A percentile compares a stretch with the other conserved stretches of the same genome.
These are phyloP conservation scores for Tragelaphus oryx DNA, from an alignment of 2,797 vertebrate genomes.

Conservation along the genomic window DNA sequence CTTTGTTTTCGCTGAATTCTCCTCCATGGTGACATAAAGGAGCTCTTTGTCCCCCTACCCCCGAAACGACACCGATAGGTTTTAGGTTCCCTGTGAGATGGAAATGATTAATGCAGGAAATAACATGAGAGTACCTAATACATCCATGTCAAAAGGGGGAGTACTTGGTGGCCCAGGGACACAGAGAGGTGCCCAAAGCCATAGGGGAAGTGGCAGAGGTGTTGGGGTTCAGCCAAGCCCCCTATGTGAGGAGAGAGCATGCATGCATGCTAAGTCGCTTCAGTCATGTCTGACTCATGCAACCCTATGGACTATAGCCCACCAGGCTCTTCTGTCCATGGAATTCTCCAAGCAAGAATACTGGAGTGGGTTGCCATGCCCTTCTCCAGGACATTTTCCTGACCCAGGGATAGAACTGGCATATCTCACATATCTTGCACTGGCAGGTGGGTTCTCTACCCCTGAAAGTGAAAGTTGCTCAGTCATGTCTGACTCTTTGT, in stretches of 20 bases:
- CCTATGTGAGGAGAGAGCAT: not conserved
- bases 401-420: fast-evolving
- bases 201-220: not conserved
- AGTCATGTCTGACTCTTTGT: not conserved
- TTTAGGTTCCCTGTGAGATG: not conserved
- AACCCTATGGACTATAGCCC: not conserved
- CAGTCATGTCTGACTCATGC: not conserved
- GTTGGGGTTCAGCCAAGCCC: not conserved
- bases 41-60: not conserved
- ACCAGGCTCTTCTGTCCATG: not conserved
- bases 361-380: not conserved
- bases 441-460: not conserved
- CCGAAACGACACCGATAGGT: not conserved
- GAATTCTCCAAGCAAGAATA: not conserved
- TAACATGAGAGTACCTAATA: not conserved
- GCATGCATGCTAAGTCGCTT: not conserved
- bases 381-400: not conserved
- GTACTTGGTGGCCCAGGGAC: not conserved
- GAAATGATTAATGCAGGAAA: not conserved
- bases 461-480: not conserved
- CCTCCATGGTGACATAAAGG: not conserved
- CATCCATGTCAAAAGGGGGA: not conserved
- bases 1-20: not conserved
- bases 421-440: not conserved
- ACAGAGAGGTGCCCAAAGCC: not conserved